A percentile compares a stretch with the other conserved stretches of the same genome.
These are phyloP conservation scores for Zaprionus ghesquierei DNA, from an alignment of 1,140 invertebrate genomes.

Conservation along the genomic window DNA sequence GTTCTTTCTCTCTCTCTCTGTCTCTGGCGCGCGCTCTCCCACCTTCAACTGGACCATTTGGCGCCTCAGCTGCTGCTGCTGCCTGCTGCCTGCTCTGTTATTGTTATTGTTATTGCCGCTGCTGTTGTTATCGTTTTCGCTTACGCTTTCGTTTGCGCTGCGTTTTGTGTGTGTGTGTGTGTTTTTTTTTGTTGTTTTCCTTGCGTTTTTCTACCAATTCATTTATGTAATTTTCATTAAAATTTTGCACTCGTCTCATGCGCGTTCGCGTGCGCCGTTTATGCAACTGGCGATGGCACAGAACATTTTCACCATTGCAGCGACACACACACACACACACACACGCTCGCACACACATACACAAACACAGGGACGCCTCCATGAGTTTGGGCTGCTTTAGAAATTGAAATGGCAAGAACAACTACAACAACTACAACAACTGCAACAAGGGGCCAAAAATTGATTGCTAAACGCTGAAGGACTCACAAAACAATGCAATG, in stretches of 20 bases:
- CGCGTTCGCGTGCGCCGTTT: slow-evolving; percentile 50
- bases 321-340: slow-evolving; percentile 28
- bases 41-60: slow-evolving; percentile 25
- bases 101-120: slow-evolving; percentile 1
- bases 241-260: slow-evolving; percentile 39
- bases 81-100: slow-evolving; percentile 3
- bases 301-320: slow-evolving; percentile 42
- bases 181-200: not conserved
- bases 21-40: not conserved
- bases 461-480: slow-evolving; percentile 52
- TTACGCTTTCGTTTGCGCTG: not conserved
- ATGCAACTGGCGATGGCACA: slow-evolving; percentile 48
- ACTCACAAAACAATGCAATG: slow-evolving; percentile 52
- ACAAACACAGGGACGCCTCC: slow-evolving; percentile 11
- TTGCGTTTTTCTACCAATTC: slow-evolving; percentile 24
- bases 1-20: not conserved
- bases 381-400: slow-evolving; percentile 48
- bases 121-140: not conserved
- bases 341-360: slow-evolving; percentile 3
- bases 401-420: slow-evolving; percentile 42
- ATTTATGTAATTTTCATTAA: slow-evolving; percentile 48
- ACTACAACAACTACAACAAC: slow-evolving; percentile 10
- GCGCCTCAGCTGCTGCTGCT: slow-evolving; percentile 12
- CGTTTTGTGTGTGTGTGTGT: not conserved
- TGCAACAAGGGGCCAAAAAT: slow-evolving; percentile 22